Evolutionary conservation across 1,140 invertebrate genomes (phyloP).

Genomic region (Muscidifurax raptorellus): DNA sequence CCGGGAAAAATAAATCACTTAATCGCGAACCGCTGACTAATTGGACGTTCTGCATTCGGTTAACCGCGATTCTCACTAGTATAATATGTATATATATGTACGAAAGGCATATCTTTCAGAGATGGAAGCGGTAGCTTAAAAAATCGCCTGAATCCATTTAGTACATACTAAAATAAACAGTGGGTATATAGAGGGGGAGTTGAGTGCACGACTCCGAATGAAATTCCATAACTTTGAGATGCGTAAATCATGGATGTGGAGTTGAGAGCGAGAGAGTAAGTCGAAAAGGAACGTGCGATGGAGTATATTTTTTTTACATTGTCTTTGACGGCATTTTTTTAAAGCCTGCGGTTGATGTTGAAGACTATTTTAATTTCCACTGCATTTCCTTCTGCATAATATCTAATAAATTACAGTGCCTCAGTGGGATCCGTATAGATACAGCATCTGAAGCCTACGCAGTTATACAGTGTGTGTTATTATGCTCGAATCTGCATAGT

Average conservation of each 20-base stretch:
- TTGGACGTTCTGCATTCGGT: not conserved
- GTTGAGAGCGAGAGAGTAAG: not conserved
- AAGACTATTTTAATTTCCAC: no score
- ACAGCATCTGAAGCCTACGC: no score
- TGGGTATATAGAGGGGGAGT: not conserved
- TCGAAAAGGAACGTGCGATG: not conserved
- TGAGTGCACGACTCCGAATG: constrained; percentile 21
- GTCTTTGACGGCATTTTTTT: not conserved
- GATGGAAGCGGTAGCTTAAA: not conserved
- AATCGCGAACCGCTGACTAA: not conserved
- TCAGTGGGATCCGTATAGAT: no score
- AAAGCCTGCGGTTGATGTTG: not conserved
- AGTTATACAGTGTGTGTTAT: no score
- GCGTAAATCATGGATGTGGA: constrained; percentile 21
- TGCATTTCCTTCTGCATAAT: no score
- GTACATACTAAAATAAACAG: constrained; percentile 33
- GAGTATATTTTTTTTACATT: not conserved
- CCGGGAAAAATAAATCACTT: not conserved
- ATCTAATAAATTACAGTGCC: no score
- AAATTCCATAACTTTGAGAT: constrained; percentile 16
- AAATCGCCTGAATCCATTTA: not conserved
- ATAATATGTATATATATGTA: not conserved
- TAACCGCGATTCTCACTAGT: not conserved
- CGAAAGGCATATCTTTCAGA: not conserved
- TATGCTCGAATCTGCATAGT: no score